Evolutionary conservation across 2,888 invertebrate genomes (phyloP).

Genomic region (Pterobdella sp.): DNA sequence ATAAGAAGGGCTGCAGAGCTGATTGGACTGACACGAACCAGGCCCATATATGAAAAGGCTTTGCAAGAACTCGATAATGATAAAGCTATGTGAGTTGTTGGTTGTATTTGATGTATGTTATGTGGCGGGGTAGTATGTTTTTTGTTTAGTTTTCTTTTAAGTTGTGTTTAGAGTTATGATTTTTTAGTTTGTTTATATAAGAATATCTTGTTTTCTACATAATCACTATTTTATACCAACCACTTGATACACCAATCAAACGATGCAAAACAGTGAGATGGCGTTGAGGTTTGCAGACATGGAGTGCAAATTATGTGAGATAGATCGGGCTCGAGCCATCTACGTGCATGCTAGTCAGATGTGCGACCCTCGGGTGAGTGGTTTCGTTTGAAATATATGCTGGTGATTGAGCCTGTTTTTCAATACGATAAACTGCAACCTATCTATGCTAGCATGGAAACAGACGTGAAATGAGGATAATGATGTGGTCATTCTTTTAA

Average conservation of each 20-base stretch:
- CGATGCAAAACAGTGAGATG: conserved; percentile 66
- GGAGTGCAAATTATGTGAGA: conserved; percentile 95
- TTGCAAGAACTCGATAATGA: conserved; percentile 85
- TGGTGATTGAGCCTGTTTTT: too few species aligned
- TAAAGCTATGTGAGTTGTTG: conserved; percentile 58
- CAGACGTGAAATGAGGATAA: too few species aligned
- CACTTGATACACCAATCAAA: too few species aligned
- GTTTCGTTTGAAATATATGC: not conserved
- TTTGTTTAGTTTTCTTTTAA: not conserved
- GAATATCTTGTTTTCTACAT: not conserved
- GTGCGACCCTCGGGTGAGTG: conserved; percentile 84
- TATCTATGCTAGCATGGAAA: too few species aligned
- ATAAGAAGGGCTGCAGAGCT: conserved; percentile 95
- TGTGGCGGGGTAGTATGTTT: not conserved
- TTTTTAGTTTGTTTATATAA: not conserved
- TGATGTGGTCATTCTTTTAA: too few species aligned
- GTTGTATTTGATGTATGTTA: not conserved
- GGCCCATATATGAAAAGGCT: conserved; percentile 95
- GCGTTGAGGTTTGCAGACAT: conserved; percentile 91
- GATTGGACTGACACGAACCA: conserved; percentile 89
- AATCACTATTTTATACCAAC: not conserved
- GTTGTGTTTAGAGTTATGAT: not conserved
- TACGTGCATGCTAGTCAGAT: conserved; percentile 97
- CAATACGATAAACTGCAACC: too few species aligned
- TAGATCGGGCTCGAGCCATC: conserved; percentile 90